Evolutionary conservation across 2,113 vertebrate species (phyloP).

Genomic region (Oryzias curvinotus): DNA sequence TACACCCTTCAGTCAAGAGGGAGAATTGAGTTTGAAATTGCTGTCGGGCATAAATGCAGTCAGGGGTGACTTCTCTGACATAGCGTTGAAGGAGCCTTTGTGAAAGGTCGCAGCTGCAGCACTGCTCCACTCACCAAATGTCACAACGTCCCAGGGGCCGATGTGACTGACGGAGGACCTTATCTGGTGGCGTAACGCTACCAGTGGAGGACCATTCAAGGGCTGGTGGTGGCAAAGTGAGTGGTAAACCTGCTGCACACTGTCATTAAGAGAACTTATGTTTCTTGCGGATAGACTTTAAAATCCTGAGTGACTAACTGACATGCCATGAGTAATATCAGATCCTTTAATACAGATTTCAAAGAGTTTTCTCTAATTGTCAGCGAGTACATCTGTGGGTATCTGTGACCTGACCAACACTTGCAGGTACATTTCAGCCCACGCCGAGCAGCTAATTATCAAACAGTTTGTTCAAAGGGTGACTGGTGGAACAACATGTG

Average conservation of each 20-base stretch:
- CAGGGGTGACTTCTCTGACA: slow-evolving; percentile 6
- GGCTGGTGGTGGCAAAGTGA: slow-evolving; percentile 4
- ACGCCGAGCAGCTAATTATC: slow-evolving; percentile 2
- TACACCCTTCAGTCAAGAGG: slow-evolving; percentile 9
- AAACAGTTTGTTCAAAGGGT: not conserved
- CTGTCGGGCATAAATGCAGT: slow-evolving; percentile 4
- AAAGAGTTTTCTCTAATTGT: not conserved
- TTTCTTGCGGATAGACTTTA: too few relatives aligned
- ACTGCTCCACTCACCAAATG: slow-evolving; percentile 67
- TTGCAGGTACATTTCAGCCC: not conserved
- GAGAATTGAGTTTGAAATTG: slow-evolving; percentile 13
- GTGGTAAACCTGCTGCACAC: slow-evolving; percentile 7
- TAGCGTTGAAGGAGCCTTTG: slow-evolving; percentile 34
- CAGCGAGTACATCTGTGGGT: not conserved
- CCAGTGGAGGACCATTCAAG: slow-evolving; percentile 29
- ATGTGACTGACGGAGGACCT: slow-evolving; percentile 59
- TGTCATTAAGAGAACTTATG: not conserved
- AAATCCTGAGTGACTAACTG: not conserved
- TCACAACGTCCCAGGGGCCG: slow-evolving; percentile 63
- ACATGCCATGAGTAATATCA: not conserved
- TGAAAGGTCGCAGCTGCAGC: slow-evolving; percentile 71
- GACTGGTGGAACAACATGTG: not conserved
- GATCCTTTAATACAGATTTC: not conserved
- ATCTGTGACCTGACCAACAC: not conserved
- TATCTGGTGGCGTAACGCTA: slow-evolving; percentile 55